Percentiles rank a stretch among this genome's conserved stretches.
These are phyloP conservation scores for Astropecten irregularis DNA, from an alignment of 53 echinoderm and acorn worm species.

Conservation along the genomic window DNA sequence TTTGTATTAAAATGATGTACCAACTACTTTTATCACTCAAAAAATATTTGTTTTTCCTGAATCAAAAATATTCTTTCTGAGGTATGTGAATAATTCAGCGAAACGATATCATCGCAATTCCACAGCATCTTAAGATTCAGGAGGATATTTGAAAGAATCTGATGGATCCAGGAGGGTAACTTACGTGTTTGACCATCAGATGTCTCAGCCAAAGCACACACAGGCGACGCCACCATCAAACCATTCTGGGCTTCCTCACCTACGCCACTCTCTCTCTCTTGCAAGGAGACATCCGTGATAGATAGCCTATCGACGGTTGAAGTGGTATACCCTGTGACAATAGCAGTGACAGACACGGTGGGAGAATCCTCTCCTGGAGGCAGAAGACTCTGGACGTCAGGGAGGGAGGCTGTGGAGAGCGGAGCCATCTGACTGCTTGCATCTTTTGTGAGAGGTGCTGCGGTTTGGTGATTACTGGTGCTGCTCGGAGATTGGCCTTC, in stretches of 20 bases:
- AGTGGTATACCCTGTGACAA: conserved; percentile 45
- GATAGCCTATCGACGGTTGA: conserved; percentile 31
- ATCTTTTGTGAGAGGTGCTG: conserved; percentile 46
- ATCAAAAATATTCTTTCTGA: no score
- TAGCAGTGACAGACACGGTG: conserved; percentile 28
- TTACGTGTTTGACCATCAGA: conserved; percentile 39
- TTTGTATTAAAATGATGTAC: no score
- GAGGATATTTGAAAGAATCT: no score
- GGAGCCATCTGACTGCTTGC: conserved; percentile 53
- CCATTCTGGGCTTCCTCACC: conserved; percentile 38
- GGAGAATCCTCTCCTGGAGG: conserved; percentile 54
- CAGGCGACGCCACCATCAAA: conserved; percentile 42
- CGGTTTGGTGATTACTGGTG: background rate
- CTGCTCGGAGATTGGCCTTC: background rate
- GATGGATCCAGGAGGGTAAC: no score
- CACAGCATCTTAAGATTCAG: no score
- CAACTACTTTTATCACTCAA: no score
- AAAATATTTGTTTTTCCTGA: no score
- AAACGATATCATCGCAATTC: no score
- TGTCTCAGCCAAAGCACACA: conserved; percentile 47
- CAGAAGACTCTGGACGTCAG: conserved; percentile 81
- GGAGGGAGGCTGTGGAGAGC: conserved; percentile 66
- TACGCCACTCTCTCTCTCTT: conserved; percentile 25
- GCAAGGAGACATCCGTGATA: background rate
- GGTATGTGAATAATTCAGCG: no score